Evolutionary conservation across 2,888 invertebrate species (phyloP).

Genomic region (Thera britannica): DNA sequence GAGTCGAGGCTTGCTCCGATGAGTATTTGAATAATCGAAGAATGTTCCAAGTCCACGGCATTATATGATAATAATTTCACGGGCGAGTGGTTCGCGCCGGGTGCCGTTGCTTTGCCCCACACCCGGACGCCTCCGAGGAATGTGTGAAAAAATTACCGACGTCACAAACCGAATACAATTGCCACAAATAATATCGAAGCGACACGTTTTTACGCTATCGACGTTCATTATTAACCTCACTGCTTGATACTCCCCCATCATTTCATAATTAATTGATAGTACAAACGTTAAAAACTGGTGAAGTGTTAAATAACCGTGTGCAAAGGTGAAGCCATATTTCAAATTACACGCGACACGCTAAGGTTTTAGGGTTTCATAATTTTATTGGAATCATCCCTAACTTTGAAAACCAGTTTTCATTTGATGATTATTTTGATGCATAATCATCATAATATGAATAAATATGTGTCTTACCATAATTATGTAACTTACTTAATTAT

Average conservation of each 20-base stretch:
- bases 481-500: not conserved
- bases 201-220: slow-evolving; percentile 53
- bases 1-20: slow-evolving; percentile 57
- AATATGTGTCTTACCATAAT: too few species aligned
- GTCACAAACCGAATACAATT: slow-evolving; percentile 49
- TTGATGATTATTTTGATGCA: not conserved
- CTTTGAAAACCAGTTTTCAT: not conserved
- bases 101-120: slow-evolving; percentile 50
- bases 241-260: slow-evolving; percentile 51
- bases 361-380: slow-evolving; percentile 2
- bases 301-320: slow-evolving; percentile 62
- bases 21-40: slow-evolving; percentile 82
- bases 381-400: slow-evolving; percentile 3
- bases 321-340: slow-evolving; percentile 40
- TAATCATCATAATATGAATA: too few species aligned
- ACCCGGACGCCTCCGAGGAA: slow-evolving; percentile 62
- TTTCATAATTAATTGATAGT: slow-evolving; percentile 74
- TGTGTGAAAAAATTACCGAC: slow-evolving; percentile 74
- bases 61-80: slow-evolving; percentile 85
- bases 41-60: slow-evolving; percentile 71
- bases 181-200: slow-evolving; percentile 30
- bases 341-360: slow-evolving; percentile 33
- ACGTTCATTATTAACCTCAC: slow-evolving; percentile 52
- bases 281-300: slow-evolving; percentile 70
- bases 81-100: slow-evolving; percentile 69